Percentiles rank a stretch among this genome's conserved stretches.
These are phyloP conservation scores for Cyanoramphus novaezelandiae DNA, from an alignment of 2,113 vertebrate genomes.

Conservation along the genomic window DNA sequence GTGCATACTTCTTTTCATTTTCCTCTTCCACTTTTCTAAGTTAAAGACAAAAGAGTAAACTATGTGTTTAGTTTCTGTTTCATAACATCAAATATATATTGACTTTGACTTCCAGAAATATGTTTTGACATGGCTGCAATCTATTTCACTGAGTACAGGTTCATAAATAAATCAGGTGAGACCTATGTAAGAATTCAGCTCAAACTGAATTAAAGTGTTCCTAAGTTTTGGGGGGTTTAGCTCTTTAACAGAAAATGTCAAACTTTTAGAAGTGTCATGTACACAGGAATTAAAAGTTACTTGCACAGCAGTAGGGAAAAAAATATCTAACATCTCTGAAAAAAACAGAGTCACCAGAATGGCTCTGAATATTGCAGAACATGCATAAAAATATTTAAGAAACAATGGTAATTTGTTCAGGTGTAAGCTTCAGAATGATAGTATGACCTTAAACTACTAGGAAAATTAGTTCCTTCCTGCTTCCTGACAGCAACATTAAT, in stretches of 20 bases:
- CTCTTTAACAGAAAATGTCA: neutral
- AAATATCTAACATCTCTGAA: neutral
- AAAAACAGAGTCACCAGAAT: neutral
- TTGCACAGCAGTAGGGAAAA: neutral
- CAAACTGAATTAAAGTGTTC: neutral
- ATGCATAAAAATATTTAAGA: neutral
- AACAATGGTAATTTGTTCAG: neutral
- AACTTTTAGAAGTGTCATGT: neutral
- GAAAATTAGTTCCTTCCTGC: neutral
- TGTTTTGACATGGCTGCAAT: neutral
- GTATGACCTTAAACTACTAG: neutral
- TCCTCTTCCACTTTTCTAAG: slow-evolving; percentile 79
- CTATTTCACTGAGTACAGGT: neutral
- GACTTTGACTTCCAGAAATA: neutral
- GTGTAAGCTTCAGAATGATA: neutral
- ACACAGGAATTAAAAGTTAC: neutral
- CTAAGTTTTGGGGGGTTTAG: neutral
- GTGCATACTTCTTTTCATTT: slow-evolving; percentile 73
- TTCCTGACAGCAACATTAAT: neutral
- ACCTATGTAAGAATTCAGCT: neutral
- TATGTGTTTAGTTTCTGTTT: neutral
- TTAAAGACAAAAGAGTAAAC: slow-evolving; percentile 43
- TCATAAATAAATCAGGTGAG: neutral
- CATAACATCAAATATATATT: neutral
- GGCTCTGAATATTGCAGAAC: neutral